Evolutionary conservation across 2,113 vertebrate species (phyloP).

Genomic region (Chitala chitala): DNA sequence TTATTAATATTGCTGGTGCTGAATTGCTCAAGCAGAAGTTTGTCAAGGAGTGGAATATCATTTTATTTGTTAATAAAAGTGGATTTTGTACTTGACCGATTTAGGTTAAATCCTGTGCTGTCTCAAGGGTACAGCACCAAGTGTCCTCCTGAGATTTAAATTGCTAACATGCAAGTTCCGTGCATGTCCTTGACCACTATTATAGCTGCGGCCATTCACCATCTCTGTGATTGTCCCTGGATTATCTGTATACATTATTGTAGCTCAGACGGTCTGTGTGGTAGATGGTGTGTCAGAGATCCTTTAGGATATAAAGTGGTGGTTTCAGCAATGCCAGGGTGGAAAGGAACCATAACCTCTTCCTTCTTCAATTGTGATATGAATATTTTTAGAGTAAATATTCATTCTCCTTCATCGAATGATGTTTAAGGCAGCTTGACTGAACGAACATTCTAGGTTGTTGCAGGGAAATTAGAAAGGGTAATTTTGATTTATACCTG

Average conservation of each 20-base stretch:
- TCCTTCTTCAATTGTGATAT: too few species aligned
- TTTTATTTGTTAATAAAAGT: neutral
- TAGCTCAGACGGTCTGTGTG: too few species aligned
- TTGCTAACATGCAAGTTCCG: too few species aligned
- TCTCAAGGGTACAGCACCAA: neutral
- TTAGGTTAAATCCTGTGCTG: neutral
- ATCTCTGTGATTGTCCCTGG: neutral
- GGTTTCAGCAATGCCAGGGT: too few species aligned
- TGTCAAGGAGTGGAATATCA: neutral
- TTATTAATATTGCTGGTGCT: too few species aligned
- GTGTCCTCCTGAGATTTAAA: neutral
- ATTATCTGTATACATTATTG: neutral
- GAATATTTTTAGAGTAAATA: too few species aligned
- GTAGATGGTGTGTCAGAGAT: neutral
- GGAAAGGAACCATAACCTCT: too few species aligned
- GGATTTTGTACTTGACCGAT: neutral
- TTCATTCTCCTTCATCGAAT: too few species aligned
- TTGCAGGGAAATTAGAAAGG: neutral
- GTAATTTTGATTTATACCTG: neutral
- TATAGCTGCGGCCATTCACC: neutral
- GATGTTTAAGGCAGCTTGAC: neutral
- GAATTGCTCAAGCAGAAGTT: too few species aligned
- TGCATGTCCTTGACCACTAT: neutral
- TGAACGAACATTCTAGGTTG: neutral
- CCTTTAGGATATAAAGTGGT: neutral